Percentiles rank a stretch among this genome's conserved stretches.
Conservation (phyloP, 2,888 invertebrate genomes). For the Hartigia nigra region DNA sequence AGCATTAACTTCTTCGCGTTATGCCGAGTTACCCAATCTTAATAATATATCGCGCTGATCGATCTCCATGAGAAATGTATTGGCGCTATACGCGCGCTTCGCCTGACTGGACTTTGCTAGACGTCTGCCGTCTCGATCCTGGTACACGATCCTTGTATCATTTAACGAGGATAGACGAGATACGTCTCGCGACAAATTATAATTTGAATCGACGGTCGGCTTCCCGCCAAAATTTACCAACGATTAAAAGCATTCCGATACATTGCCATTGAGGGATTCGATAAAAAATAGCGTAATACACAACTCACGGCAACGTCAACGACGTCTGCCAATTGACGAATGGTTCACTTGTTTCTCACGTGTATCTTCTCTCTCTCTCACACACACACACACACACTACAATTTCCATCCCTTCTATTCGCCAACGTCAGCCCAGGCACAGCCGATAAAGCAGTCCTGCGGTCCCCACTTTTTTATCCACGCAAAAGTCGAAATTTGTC, state of each 20-base stretch:
- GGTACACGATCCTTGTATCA: neutral
- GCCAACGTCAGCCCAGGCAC: neutral
- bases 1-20: constrained; percentile 33
- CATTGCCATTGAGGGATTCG: neutral
- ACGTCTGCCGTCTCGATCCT: neutral
- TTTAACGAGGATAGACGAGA: neutral
- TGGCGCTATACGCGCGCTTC: neutral
- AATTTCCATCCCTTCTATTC: neutral
- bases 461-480: neutral
- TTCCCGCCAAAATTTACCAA: neutral
- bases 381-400: neutral
- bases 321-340: neutral
- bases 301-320: neutral
- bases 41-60: neutral
- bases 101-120: neutral
- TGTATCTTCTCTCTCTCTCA: neutral
- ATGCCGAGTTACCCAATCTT: neutral
- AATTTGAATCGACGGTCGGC: neutral
- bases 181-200: neutral
- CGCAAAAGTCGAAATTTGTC: neutral
- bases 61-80: neutral
- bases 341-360: too few species aligned
- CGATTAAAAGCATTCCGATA: neutral
- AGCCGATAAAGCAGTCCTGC: neutral
- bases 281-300: neutral